Base-by-base conservation (phyloP, 1,140 invertebrate genomes). In the Argopecten irradians region DNA sequence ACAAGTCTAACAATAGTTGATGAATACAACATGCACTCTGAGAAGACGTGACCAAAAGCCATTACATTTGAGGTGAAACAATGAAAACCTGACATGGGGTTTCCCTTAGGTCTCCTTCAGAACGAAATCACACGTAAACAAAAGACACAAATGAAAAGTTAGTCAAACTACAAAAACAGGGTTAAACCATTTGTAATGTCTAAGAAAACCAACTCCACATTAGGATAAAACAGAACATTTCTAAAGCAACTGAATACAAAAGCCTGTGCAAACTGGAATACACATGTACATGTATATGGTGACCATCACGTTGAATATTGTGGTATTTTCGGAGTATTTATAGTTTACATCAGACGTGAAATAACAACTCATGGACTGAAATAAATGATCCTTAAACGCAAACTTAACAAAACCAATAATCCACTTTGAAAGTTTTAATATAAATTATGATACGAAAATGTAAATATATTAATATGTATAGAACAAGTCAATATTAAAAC, bases 391-490 rank as follows among this genome's bases (percentile, higher is more conserved):
- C 22, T 71, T 71, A 16, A 3, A 71, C 55, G 1, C 55, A 71
- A 71, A 71, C 55, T 28, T 71, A 71, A 71, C 55, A 28, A 71
- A 28, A 28, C 28, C 22, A 71, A 71, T 28, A 71, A 71, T 71
- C 55, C 28, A 71, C 22, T 71, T 28, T 71, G 55, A 71, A 71
- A 71, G n/a, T 71, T 28, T 28, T 5, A n/a, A 71, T 28, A 71
- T 71, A 71, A 71, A 71, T 71, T 71, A 71, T n/a, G 55, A 71
- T 71, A 16, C 13, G 8, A 71, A 71, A 71, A 28, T 71, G 55
- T 71, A 71, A 71, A 71, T 71, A 71, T 71, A n/a, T n/a, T n/a
- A n/a, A n/a, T n/a, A 71, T 71, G 22, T 71, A 71, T 71, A n/a
- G 5, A 71, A 71, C 55, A 71, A 28, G 22, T 71, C n/a, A 71